Percentiles rank a stretch among this genome's conserved stretches.
Evolutionary conservation across 2,113 vertebrate species (phyloP).

Genomic region (Hepsetus odoe): DNA sequence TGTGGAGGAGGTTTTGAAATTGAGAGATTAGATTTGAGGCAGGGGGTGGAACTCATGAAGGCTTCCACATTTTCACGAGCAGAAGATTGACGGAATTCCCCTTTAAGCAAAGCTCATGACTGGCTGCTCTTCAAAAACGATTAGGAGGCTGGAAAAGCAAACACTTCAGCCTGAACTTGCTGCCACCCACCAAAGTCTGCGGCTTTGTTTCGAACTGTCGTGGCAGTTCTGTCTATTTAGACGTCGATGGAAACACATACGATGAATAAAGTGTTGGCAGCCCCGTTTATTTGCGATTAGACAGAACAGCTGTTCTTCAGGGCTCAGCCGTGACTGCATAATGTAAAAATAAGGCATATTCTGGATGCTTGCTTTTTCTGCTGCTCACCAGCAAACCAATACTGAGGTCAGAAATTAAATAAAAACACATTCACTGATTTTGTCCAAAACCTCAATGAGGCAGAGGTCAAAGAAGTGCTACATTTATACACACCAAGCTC

Average conservation of each 20-base stretch:
- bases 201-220: neutral
- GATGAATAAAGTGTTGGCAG: neutral
- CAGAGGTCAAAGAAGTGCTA: neutral
- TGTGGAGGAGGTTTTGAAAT: neutral
- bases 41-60: neutral
- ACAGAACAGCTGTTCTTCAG: neutral
- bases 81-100: neutral
- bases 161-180: neutral
- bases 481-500: neutral
- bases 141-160: neutral
- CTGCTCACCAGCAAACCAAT: neutral
- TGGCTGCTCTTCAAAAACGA: neutral
- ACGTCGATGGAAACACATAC: neutral
- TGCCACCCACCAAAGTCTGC: neutral
- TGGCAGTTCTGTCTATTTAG: neutral
- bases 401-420: neutral
- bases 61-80: neutral
- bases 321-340: constrained; percentile 1
- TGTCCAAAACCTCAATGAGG: constrained; percentile 17
- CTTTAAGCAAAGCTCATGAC: neutral
- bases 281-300: neutral
- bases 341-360: constrained; percentile 50
- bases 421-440: constrained; percentile 15
- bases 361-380: neutral
- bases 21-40: neutral